Evolutionary conservation across 2,113 vertebrate species (phyloP), one percentile per base, ranked within the genome.

Genomic region (Eurypyga helias): DNA sequence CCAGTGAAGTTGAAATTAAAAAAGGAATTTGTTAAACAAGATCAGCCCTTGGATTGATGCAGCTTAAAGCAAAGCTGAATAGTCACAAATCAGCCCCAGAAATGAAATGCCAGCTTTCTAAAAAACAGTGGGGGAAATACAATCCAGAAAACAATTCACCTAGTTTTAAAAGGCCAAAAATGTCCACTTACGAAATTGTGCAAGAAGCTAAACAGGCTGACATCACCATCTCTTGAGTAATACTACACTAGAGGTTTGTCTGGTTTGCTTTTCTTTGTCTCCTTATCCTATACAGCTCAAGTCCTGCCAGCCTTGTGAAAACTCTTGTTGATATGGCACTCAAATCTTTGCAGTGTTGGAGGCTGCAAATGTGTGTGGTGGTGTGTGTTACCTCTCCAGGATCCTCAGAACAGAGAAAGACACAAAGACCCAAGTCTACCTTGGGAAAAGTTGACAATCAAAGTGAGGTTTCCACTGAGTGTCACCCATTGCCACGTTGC

Each of bases 181-280:
- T 62, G 3, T 51, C 48, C 41, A 34, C 43, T 72, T 92, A 61
- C 5, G 36, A 76, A 93, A 80, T 45, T 72, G 38, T 85, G 36
- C 61, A 86, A 93, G 57, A 93, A 93, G 66, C 43, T 60, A 31
- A 75, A 21, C 33, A 72, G 45, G 33, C 66, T 93, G 78, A 76
- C 49, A 43, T 81, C 62, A 86, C 41, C 33, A 43, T 58, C 67
- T 92, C 54, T 61, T 83, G 75, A n/a, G 54, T 49, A 86, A 73
- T 70, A 77, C 41, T 92, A 61, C n/a, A 54, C 15, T 83, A 23
- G 4, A 19, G 33, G 58, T 89, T 93, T 83, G 31, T 73, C 78
- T 69, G 80, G 31, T 36, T 82, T 78, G 14, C 0, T 7, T 18
- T 18, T 43, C 38, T 46, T 71, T 51, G 51, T 21, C 20, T 72